phyloP scores from a whole-genome alignment of 2,888 invertebrate genomes.

The Luperina nickerlii region DNA sequence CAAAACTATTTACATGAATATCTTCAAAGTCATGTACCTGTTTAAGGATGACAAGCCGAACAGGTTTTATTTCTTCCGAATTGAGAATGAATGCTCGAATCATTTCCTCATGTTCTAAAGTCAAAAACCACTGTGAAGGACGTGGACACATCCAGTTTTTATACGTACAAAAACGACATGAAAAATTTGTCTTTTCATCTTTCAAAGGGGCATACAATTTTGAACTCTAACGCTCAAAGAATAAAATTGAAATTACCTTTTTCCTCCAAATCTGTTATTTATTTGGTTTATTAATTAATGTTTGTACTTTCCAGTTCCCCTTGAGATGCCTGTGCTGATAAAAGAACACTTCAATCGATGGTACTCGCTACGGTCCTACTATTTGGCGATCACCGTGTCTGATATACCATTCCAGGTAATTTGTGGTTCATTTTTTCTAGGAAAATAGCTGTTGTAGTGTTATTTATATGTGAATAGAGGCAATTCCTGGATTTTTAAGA shows the following conservation, averaged over 20 bases:
- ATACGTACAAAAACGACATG: not conserved
- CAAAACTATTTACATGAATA: not conserved
- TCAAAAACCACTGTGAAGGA: conserved; percentile 14
- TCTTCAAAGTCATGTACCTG: not conserved
- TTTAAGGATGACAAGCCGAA: conserved; percentile 6
- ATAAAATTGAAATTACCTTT: not conserved
- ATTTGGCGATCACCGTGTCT: conserved; percentile 98
- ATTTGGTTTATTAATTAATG: not conserved
- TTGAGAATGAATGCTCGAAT: not conserved
- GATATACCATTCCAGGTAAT: conserved; percentile 99
- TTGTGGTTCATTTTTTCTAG: not conserved
- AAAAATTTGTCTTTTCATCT: not conserved
- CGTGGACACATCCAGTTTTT: conserved; percentile 6
- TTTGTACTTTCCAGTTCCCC: conserved; percentile 92
- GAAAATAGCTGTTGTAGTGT: not conserved
- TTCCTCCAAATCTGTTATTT: not conserved
- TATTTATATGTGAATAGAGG: not conserved
- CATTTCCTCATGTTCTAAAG: conserved; percentile 13
- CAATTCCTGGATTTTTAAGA: not conserved
- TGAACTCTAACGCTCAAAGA: not conserved
- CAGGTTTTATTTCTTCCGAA: conserved; percentile 7
- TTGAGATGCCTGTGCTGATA: conserved; percentile 98
- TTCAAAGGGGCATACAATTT: not conserved
- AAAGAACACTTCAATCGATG: conserved; percentile 99
- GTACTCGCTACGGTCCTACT: conserved; percentile 98